phyloP scores from a whole-genome alignment of 2,797 vertebrate genomes.

The Sebastiscus tertius region DNA sequence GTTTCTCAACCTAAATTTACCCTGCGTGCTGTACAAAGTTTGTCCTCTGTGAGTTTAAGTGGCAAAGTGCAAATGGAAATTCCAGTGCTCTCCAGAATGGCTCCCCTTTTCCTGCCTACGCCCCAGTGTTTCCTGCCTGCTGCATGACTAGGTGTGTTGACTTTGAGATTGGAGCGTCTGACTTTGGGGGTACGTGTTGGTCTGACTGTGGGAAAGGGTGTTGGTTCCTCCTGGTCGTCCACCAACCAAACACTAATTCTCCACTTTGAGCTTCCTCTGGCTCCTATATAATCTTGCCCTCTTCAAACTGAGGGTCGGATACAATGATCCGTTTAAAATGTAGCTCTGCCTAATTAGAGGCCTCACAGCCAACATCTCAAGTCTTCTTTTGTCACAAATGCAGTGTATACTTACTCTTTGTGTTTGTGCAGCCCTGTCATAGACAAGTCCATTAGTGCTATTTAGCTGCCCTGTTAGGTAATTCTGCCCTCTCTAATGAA shows the following conservation, averaged over 20 bases:
- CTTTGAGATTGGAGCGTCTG: constrained; percentile 63
- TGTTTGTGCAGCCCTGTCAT: constrained; percentile 61
- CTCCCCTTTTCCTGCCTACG: constrained; percentile 82
- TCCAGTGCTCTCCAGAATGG: constrained; percentile 73
- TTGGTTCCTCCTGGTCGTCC: constrained; percentile 47
- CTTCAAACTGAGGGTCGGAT: constrained; percentile 24
- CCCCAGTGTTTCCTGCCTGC: constrained; percentile 81
- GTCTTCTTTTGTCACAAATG: constrained; percentile 50
- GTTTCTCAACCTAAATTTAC: constrained; percentile 48
- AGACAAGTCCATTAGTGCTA: constrained; percentile 58
- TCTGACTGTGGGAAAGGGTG: constrained; percentile 71
- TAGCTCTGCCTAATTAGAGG: constrained; percentile 58
- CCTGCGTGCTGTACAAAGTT: constrained; percentile 38
- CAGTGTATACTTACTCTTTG: constrained; percentile 40
- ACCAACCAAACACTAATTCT: constrained; percentile 32
- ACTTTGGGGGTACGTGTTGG: constrained; percentile 57
- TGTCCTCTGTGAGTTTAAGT: constrained; percentile 63
- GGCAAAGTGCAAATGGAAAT: constrained; percentile 79
- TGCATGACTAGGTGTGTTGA: constrained; percentile 79
- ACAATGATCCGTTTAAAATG: constrained; percentile 22
- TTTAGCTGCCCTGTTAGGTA: constrained; percentile 30
- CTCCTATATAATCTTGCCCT: constrained; percentile 48
- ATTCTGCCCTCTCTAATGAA: constrained; percentile 42
- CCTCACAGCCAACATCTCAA: constrained; percentile 12
- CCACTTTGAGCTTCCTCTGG: constrained; percentile 38